A percentile compares a stretch with the other conserved stretches of the same genome.
These are phyloP conservation scores for Hydrozoanthus tunicans DNA, from an alignment of 64 coral and sea anemone species.

Conservation along the genomic window DNA sequence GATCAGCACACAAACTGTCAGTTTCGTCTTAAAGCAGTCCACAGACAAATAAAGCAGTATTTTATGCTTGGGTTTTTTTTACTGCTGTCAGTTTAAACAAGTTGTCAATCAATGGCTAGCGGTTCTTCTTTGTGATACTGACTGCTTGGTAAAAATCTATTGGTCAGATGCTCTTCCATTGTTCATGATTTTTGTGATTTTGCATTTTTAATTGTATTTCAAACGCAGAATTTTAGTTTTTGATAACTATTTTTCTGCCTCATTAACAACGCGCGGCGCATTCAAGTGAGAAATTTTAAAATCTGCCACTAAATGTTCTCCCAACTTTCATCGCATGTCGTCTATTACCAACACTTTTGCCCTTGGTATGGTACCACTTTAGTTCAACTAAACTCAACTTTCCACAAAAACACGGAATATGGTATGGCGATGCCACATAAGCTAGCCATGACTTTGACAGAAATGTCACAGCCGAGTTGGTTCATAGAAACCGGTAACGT, in stretches of 20 bases:
- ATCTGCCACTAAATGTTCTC: neutral
- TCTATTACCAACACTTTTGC: neutral
- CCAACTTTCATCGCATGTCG: neutral
- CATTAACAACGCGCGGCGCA: neutral
- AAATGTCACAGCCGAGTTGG: neutral
- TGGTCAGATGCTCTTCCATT: constrained; percentile 10
- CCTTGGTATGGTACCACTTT: neutral
- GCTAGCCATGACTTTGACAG: neutral
- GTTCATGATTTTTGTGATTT: neutral
- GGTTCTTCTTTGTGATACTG: neutral
- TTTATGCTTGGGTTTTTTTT: constrained; percentile 29
- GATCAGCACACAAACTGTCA: too few species aligned
- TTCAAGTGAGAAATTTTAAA: neutral
- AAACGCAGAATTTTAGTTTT: neutral
- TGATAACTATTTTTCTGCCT: neutral
- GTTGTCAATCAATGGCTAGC: constrained; percentile 17
- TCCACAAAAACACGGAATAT: neutral
- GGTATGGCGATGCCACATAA: neutral
- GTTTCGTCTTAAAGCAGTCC: neutral
- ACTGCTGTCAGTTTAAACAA: neutral
- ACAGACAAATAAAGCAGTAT: neutral
- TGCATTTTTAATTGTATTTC: constrained; percentile 2
- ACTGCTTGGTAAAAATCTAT: neutral
- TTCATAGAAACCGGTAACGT: neutral
- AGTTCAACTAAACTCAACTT: neutral